Percentiles rank a stretch among this genome's conserved stretches.
Conservation (phyloP, 2,113 vertebrate genomes). For the Pteropus alecto region DNA sequence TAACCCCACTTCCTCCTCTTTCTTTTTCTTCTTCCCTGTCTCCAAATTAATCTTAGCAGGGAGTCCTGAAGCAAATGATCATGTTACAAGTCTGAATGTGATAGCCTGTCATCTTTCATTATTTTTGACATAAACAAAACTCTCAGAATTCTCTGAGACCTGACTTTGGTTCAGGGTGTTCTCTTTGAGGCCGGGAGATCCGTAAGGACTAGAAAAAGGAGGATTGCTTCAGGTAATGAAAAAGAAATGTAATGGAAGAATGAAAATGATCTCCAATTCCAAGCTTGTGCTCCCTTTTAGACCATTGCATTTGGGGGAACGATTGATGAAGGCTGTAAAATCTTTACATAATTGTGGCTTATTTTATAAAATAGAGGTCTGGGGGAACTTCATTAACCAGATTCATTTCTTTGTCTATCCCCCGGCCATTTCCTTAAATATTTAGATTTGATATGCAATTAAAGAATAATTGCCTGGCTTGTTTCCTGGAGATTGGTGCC, state of each 20-base stretch:
- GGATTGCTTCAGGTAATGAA: neutral
- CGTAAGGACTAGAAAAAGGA: slow-evolving; percentile 24
- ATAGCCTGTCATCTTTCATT: slow-evolving; percentile 68
- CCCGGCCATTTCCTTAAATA: slow-evolving; percentile 26
- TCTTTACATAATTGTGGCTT: slow-evolving; percentile 55
- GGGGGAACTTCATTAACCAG: neutral
- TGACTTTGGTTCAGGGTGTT: slow-evolving; percentile 31
- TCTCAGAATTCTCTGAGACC: slow-evolving; percentile 52
- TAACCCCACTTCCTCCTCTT: neutral
- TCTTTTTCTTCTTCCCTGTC: slow-evolving; percentile 9
- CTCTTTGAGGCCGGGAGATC: neutral
- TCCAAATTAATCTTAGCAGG: slow-evolving; percentile 69
- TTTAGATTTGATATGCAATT: slow-evolving; percentile 40
- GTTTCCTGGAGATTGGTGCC: neutral
- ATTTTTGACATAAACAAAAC: slow-evolving; percentile 66
- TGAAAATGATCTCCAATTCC: neutral
- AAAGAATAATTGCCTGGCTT: slow-evolving; percentile 17
- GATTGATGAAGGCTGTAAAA: slow-evolving; percentile 45
- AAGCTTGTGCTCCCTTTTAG: neutral
- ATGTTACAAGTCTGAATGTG: slow-evolving; percentile 62
- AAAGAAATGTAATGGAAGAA: neutral
- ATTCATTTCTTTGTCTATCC: slow-evolving; percentile 23
- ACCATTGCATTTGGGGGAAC: neutral
- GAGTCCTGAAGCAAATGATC: slow-evolving; percentile 61
- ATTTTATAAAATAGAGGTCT: slow-evolving; percentile 61